Evolutionary conservation across 2,797 vertebrate species (phyloP), one percentile per base, ranked within the genome.

Genomic region (Sciurus carolinensis): DNA sequence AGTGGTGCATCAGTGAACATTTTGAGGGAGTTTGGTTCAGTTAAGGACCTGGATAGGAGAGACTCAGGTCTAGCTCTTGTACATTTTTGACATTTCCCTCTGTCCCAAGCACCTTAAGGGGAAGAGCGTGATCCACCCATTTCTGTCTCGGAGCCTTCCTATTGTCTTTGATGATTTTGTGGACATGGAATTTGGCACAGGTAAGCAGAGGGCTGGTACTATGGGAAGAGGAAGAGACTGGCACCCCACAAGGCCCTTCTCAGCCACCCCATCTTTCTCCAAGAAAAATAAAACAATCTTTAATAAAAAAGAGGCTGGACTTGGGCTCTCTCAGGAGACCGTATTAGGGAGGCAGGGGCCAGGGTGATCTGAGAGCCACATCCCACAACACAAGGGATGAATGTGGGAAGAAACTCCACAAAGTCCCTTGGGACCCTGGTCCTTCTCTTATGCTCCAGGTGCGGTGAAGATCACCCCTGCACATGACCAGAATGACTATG

Each of bases 401-500:
- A 4, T 12, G 28, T 64, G 64, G 28, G 28, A 66, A 66, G 64
- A 66, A 59, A 59, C 59, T 59, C 24, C 59, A 59, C 22, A 59
- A 24, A 59, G 59, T 59, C 59, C 24, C 9, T 59, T 59, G 59
- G 24, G 59, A 59, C 22, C 62, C 67, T 1, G 30, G 42, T 66
- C 24, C 22, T 17, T 11, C 14, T 11, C 28, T 47, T 47, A 52
- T 8, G 18, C 96, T 57, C 54, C 97, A 99, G 99, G 99, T 30
- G 99, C 99, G 0, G 99, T 99, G 98, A 99, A 99, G 98, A 99
- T 99, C 98, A 99, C 99, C n/a, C 99, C 99, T 0, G 99, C 99
- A 47, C 99, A 99, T 3, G 99, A 99, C 98, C 99, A 99, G 97
- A 99, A 99, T 5, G 99, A 99, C 98, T 99, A 99, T 26, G 99